A percentile compares a stretch with the other conserved stretches of the same genome.
phyloP scores from a whole-genome alignment of 2,113 vertebrate species.

The Aldabrachelys gigantea region DNA sequence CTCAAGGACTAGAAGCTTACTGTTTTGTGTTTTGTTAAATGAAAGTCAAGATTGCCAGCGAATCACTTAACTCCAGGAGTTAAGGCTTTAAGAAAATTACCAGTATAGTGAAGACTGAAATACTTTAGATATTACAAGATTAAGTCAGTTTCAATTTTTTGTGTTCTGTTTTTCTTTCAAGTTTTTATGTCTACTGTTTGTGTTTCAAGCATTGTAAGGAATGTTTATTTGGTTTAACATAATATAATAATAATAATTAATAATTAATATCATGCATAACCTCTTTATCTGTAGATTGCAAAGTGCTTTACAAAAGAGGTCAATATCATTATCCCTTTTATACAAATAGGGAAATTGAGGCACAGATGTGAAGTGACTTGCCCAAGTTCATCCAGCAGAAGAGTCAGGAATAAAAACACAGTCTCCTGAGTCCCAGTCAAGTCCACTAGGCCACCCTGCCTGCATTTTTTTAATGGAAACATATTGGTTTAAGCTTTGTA shows the following conservation, averaged over 20 bases:
- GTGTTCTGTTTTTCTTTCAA: not conserved
- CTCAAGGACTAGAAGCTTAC: too few species aligned
- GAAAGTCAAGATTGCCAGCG: too few species aligned
- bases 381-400: not conserved
- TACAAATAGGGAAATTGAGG: not conserved
- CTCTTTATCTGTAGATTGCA: not conserved
- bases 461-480: not conserved
- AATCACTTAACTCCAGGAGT: too few species aligned
- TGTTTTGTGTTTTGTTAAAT: too few species aligned
- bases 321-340: not conserved
- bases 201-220: rapidly evolving
- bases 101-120: too few species aligned
- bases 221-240: not conserved
- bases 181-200: not conserved
- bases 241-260: not conserved
- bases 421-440: not conserved
- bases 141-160: not conserved
- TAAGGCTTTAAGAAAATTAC: too few species aligned
- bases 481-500: not conserved
- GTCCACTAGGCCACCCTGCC: not conserved
- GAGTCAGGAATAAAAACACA: not conserved
- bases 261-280: not conserved
- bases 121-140: too few species aligned
- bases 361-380: not conserved
- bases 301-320: not conserved